Evolutionary conservation across 2,888 invertebrate genomes (phyloP).

Genomic region (Cantharis lateralis): DNA sequence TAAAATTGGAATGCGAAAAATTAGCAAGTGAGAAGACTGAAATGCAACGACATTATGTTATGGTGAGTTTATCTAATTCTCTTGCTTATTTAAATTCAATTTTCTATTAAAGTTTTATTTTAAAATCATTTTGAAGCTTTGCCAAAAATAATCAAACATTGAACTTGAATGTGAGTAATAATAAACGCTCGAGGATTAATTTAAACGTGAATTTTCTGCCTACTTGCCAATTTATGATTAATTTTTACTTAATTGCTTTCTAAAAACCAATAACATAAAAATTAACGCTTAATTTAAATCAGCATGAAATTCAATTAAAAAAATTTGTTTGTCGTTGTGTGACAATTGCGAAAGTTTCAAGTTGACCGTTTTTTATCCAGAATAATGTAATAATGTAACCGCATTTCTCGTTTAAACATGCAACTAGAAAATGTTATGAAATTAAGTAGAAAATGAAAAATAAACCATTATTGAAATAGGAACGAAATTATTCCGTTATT

Average conservation of each 20-base stretch:
- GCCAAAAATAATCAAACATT: slow-evolving; percentile 2
- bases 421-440: background rate
- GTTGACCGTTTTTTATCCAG: background rate
- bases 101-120: background rate
- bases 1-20: slow-evolving; percentile 86
- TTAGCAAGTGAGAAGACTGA: slow-evolving; percentile 84
- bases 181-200: background rate
- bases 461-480: background rate
- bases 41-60: slow-evolving; percentile 87
- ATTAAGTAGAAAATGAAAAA: too few species aligned
- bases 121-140: background rate
- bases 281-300: background rate
- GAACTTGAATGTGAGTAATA: background rate
- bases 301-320: background rate
- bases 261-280: background rate
- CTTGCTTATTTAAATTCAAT: background rate
- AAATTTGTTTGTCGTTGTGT: background rate
- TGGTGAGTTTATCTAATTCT: slow-evolving; percentile 66
- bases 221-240: background rate
- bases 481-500: background rate
- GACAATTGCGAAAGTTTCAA: background rate
- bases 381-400: background rate
- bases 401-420: background rate
- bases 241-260: background rate
- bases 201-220: background rate